These are phyloP conservation scores for human (Homo sapiens) DNA, from an alignment of 2,113 vertebrate genomes.

Conservation along the genomic window DNA sequence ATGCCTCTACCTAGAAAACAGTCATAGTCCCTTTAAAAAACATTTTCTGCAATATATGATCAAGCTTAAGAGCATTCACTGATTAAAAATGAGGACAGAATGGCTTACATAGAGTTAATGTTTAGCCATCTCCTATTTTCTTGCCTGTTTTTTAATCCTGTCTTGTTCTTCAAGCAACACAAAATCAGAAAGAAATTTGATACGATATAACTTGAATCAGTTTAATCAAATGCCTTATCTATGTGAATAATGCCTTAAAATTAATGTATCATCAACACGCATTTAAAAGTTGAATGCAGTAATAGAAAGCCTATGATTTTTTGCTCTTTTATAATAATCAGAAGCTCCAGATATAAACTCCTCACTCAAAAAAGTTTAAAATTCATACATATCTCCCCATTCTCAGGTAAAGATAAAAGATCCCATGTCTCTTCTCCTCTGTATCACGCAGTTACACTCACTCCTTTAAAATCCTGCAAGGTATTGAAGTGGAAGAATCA, in stretches of 20 bases:
- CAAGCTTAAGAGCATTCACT: background rate
- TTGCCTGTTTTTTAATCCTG: background rate
- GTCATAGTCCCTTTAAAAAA: background rate
- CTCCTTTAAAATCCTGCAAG: slow-evolving; percentile 48
- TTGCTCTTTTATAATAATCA: background rate
- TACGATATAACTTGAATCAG: background rate
- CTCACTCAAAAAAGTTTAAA: background rate
- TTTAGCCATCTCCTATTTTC: background rate
- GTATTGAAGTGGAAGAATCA: slow-evolving; percentile 40
- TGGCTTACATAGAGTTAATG: background rate
- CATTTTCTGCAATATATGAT: background rate
- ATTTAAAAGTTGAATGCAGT: slow-evolving; percentile 5
- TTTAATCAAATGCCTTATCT: background rate
- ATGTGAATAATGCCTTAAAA: background rate
- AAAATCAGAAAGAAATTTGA: background rate
- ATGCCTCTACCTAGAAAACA: background rate
- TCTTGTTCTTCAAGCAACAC: background rate
- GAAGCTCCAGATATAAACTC: slow-evolving; percentile 13
- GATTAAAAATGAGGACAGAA: background rate
- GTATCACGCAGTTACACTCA: background rate
- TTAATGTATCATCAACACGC: slow-evolving; percentile 29
- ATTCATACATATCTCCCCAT: background rate
- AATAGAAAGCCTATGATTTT: background rate
- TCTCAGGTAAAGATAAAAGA: slow-evolving; percentile 29
- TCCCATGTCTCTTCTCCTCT: background rate